A percentile compares a stretch with the other conserved stretches of the same genome.
These are phyloP conservation scores for Gadopsis bispinosus DNA, from an alignment of 2,797 vertebrate genomes.

Conservation along the genomic window DNA sequence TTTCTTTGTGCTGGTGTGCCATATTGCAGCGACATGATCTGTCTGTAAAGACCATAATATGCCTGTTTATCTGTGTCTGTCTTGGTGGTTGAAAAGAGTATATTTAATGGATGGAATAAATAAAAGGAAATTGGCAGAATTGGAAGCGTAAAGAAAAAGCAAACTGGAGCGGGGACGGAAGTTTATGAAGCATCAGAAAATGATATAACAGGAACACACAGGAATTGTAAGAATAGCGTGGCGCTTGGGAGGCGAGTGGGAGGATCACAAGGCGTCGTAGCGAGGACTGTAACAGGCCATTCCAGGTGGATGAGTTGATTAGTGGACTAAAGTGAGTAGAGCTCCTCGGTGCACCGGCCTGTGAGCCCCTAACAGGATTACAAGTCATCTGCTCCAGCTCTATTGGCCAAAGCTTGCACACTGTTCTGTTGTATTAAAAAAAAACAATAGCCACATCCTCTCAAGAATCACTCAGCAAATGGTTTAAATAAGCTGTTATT, in stretches of 20 bases:
- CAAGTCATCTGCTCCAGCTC: slow-evolving; percentile 67
- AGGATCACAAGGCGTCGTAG: slow-evolving; percentile 10
- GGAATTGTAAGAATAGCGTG: slow-evolving; percentile 1
- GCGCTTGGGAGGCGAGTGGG: background rate
- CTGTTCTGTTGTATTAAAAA: slow-evolving; percentile 35
- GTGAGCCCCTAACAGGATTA: slow-evolving; percentile 76
- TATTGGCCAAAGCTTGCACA: slow-evolving; percentile 36
- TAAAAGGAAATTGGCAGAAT: background rate
- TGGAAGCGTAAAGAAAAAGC: background rate
- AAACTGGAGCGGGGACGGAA: background rate
- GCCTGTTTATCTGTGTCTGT: slow-evolving; percentile 75
- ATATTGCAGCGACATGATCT: slow-evolving; percentile 58
- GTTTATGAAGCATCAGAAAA: background rate
- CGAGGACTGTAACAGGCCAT: slow-evolving; percentile 16
- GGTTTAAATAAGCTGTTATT: background rate
- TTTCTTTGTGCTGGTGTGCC: slow-evolving; percentile 70
- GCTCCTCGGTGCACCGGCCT: slow-evolving; percentile 52
- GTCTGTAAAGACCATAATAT: slow-evolving; percentile 61
- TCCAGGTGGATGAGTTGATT: slow-evolving; percentile 65
- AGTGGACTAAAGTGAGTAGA: slow-evolving; percentile 49
- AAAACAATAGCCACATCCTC: background rate
- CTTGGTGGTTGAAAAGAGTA: slow-evolving; percentile 16
- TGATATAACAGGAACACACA: background rate
- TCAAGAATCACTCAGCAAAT: slow-evolving; percentile 3
- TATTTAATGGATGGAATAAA: background rate